Conservation (phyloP, 2,113 vertebrate genomes). For the Trochalopteron elliotii region DNA sequence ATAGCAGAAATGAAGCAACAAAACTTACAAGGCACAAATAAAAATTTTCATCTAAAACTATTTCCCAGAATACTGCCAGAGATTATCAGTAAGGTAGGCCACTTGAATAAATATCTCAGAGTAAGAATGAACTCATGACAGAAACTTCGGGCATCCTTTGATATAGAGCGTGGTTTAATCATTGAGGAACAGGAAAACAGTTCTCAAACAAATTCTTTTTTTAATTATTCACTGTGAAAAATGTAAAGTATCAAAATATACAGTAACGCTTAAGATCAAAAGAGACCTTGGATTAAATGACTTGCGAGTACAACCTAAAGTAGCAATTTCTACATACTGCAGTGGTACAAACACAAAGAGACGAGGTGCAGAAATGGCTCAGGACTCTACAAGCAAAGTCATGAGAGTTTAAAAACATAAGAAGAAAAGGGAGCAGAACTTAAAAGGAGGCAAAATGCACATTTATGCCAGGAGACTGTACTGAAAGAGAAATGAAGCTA, state of each 20-base stretch:
- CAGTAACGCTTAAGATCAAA: background rate
- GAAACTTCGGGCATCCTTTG: background rate
- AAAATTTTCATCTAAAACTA: background rate
- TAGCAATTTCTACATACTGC: background rate
- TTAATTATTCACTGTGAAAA: background rate
- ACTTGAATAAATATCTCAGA: background rate
- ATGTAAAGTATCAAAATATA: background rate
- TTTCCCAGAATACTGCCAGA: background rate
- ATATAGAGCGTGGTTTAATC: background rate
- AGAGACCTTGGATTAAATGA: background rate
- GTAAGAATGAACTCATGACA: background rate
- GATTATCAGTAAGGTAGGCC: background rate
- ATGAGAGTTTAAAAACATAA: background rate
- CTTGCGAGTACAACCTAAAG: background rate
- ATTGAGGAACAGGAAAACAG: background rate
- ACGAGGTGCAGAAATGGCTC: background rate
- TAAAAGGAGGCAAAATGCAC: background rate
- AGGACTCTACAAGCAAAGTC: background rate
- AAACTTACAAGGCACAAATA: background rate
- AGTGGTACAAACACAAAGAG: background rate
- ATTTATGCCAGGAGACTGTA: background rate
- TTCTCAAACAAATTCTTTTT: background rate
- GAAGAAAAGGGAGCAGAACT: background rate
- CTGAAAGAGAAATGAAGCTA: background rate
- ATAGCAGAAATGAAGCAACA: background rate